These are phyloP conservation scores for Chesias legatella DNA, from an alignment of 2,888 invertebrate species.

Conservation along the genomic window DNA sequence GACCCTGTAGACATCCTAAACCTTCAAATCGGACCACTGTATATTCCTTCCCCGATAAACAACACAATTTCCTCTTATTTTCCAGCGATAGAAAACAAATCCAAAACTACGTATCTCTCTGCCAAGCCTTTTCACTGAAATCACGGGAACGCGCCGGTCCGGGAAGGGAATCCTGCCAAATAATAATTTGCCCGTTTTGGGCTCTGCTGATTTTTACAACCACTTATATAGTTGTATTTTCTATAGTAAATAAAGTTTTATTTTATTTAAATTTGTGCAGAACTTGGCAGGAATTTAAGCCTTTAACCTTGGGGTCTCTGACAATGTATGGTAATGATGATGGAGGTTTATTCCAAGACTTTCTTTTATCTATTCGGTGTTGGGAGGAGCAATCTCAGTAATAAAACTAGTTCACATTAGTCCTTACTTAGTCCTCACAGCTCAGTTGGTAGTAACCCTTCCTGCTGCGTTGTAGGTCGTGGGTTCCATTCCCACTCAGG, in stretches of 20 bases:
- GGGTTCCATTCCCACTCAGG: too few species aligned
- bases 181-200: conserved; percentile 31
- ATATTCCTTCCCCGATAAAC: too few species aligned
- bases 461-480: too few species aligned
- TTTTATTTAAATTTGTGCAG: conserved; percentile 16
- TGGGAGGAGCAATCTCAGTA: background rate
- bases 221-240: conserved; percentile 12
- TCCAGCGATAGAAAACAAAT: conserved; percentile 10
- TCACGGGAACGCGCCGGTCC: conserved; percentile 13
- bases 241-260: conserved; percentile 8
- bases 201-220: conserved; percentile 27
- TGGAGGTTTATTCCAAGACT: background rate
- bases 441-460: too few species aligned
- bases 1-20: too few species aligned
- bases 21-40: too few species aligned
- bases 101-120: conserved; percentile 12
- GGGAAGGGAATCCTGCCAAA: conserved; percentile 26
- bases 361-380: conserved; percentile 8
- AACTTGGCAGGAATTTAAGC: conserved; percentile 1
- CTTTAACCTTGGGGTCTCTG: background rate
- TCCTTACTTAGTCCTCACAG: too few species aligned
- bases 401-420: too few species aligned
- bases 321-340: too few species aligned
- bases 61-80: background rate
- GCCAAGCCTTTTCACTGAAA: conserved; percentile 30